Percentiles rank a stretch among this genome's conserved stretches.
These are phyloP conservation scores for Agrochola litura DNA, from an alignment of 2,888 invertebrate genomes.

Conservation along the genomic window DNA sequence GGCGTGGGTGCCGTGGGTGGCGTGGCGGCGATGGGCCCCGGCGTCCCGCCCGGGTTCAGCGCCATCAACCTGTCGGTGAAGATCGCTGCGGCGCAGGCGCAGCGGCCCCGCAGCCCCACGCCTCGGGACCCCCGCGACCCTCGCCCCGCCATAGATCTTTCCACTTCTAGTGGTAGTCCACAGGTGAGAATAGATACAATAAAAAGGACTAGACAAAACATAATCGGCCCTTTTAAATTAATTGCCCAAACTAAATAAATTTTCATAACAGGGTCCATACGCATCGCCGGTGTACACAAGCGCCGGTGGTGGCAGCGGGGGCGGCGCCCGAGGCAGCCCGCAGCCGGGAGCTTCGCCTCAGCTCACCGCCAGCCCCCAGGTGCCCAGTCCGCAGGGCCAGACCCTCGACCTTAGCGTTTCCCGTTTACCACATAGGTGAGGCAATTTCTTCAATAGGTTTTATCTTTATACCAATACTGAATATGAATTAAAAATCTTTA, in stretches of 20 bases:
- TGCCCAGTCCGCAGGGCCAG: constrained; percentile 97
- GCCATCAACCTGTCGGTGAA: constrained; percentile 96
- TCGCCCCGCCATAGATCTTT: constrained; percentile 96
- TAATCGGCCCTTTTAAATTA: constrained; percentile 62
- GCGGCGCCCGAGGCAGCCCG: constrained; percentile 94
- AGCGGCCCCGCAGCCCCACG: constrained; percentile 93
- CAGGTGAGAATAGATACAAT: constrained; percentile 91
- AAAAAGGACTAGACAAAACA: constrained; percentile 60
- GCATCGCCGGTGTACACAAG: constrained; percentile 94
- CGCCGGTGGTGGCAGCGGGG: constrained; percentile 93
- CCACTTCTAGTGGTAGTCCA: constrained; percentile 96
- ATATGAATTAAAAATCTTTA: constrained; percentile 59
- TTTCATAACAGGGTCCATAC: constrained; percentile 92
- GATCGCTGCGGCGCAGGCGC: constrained; percentile 94
- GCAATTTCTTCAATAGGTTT: constrained; percentile 70
- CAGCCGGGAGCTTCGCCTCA: constrained; percentile 96
- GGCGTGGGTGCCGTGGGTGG: constrained; percentile 91
- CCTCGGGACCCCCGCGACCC: constrained; percentile 94
- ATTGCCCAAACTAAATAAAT: constrained; percentile 73
- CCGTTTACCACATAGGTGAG: constrained; percentile 96
- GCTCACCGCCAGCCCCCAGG: constrained; percentile 96
- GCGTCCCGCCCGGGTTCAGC: constrained; percentile 94
- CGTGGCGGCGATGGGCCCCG: constrained; percentile 92
- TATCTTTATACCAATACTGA: constrained; percentile 16
- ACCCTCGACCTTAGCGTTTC: constrained; percentile 97